Evolutionary conservation across 2,113 vertebrate genomes (phyloP), one percentile per base, ranked within the genome.

Genomic region (Neoarius graeffei): DNA sequence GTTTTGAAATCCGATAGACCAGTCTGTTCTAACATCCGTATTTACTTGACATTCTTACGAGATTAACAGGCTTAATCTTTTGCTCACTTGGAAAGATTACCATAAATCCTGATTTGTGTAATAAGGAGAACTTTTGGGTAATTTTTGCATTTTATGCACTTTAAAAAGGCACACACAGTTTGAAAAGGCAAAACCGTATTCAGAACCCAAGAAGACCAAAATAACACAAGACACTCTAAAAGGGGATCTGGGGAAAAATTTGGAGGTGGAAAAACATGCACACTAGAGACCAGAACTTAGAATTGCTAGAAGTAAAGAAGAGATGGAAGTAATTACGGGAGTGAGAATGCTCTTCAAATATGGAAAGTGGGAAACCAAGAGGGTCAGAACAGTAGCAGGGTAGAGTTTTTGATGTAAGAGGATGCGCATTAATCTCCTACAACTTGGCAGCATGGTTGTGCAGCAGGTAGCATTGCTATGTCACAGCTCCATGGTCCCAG

Each of bases 21-120:
- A 90, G 90, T 90, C 86, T 87, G 79, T 82, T 87, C 86, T 83
- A 88, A 93, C 85, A 91, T 90, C 30, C 85, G 91, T 91, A 94
- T 95, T 92, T 92, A 92, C 92, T 14, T 69, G 88, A 92, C 93
- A 93, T 92, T 92, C 88, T 88, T 91, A 91, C 90, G 88, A 85
- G 89, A 83, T 90, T 91, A 94, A 94, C 92, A 84, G 86, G 86
- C 90, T 94, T 94, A 94, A 89, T 60, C 90, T 94, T 92, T 92
- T 93, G 91, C 89, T 92, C 91, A 92, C 91, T 93, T 92, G 93
- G 94, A 93, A 94, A 93, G 89, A 94, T 94, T 90, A 64, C 7
- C 7, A 27, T 87, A 83, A 76, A 54, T 76, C 56, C 54, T 64
- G 11, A 56, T 87, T 23, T 76, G 20, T 48, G 6, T 50, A 83